Conservation (phyloP, 1,140 invertebrate genomes). For the Lerema accius region DNA sequence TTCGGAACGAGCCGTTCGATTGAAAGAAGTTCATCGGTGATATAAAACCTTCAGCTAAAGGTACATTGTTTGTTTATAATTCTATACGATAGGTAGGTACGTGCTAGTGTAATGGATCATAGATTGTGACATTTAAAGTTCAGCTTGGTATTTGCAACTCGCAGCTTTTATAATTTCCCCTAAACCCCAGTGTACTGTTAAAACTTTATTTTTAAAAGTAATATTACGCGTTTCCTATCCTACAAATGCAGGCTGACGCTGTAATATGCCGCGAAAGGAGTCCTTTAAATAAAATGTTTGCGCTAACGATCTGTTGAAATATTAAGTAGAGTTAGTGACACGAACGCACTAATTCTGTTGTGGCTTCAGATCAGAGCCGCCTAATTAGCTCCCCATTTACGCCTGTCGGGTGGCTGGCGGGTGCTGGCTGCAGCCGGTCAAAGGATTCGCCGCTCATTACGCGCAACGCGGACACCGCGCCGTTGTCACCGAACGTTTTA, state of each 20-base stretch:
- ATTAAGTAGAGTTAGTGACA: constrained; percentile 51
- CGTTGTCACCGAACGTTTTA: constrained; percentile 46
- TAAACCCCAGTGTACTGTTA: constrained; percentile 2
- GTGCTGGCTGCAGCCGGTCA: constrained; percentile 62
- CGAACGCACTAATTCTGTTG: constrained; percentile 71
- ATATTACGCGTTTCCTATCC: constrained; percentile 3
- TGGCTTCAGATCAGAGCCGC: constrained; percentile 72
- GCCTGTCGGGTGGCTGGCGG: constrained; percentile 46
- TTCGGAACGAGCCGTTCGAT: constrained; percentile 3
- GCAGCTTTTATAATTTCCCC: constrained; percentile 16
- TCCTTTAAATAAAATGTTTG: constrained; percentile 10
- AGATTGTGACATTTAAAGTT: constrained; percentile 76
- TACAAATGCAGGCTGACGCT: constrained; percentile 15
- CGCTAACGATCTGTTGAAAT: constrained; percentile 23
- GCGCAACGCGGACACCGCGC: constrained; percentile 47
- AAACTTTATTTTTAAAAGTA: background rate
- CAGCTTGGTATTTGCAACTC: constrained; percentile 64
- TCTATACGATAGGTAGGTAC: background rate
- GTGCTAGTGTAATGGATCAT: constrained; percentile 42
- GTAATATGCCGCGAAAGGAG: background rate
- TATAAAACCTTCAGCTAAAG: background rate
- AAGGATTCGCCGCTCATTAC: constrained; percentile 78
- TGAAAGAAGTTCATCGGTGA: background rate
- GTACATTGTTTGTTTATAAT: background rate
- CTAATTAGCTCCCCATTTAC: constrained; percentile 77